Evolutionary conservation across 2,113 vertebrate species (phyloP).

Genomic region (Chloropsis hardwickii): DNA sequence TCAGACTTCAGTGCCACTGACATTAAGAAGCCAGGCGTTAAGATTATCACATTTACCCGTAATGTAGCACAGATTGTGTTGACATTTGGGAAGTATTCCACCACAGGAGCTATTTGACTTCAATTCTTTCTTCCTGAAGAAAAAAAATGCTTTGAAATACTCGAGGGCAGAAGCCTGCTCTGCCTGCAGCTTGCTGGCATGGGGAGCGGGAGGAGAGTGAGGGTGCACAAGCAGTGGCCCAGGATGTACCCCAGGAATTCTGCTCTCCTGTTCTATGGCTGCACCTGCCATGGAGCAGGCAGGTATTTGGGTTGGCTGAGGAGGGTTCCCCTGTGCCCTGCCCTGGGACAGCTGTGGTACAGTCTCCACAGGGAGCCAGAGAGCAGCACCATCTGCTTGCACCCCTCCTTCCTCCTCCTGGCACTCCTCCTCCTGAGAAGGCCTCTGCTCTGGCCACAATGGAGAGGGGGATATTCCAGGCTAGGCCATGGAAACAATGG

Average conservation of each 20-base stretch:
- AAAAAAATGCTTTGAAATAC: neutral
- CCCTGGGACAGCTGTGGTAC: neutral
- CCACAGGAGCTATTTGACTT: conserved; percentile 74
- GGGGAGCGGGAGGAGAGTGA: neutral
- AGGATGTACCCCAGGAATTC: neutral
- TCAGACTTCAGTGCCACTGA: conserved; percentile 56
- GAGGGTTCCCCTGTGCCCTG: neutral
- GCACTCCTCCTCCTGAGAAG: neutral
- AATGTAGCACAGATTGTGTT: conserved; percentile 75
- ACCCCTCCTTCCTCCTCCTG: neutral
- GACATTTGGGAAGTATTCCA: conserved; percentile 76
- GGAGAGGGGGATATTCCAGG: neutral
- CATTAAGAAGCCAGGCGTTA: conserved; percentile 68
- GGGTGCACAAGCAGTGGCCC: accelerated
- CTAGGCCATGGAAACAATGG: neutral
- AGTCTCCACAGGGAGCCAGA: neutral
- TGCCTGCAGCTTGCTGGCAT: neutral
- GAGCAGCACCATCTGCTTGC: neutral
- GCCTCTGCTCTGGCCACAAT: accelerated
- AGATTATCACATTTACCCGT: conserved; percentile 69
- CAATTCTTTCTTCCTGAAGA: conserved; percentile 54
- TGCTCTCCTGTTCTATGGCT: neutral
- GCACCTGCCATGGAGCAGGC: neutral
- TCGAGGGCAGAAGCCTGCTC: neutral
- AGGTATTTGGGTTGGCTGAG: neutral